Evolutionary conservation across 2,888 invertebrate genomes (phyloP).

Genomic region (Leptopterna dolabrata): DNA sequence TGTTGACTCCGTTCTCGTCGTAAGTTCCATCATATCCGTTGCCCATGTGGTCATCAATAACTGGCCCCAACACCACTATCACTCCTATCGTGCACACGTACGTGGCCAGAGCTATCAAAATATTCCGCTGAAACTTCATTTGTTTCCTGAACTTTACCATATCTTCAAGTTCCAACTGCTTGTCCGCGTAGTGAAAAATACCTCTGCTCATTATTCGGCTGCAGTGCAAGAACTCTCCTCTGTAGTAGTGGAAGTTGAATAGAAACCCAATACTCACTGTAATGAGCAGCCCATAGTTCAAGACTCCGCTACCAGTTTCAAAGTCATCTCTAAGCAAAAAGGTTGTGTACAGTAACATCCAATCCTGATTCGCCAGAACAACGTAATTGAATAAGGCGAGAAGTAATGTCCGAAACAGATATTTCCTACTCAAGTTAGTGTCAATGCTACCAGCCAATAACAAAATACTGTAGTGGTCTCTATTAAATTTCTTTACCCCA

Average conservation of each 20-base stretch:
- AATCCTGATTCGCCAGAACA: background rate
- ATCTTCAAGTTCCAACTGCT: background rate
- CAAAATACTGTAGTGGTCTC: constrained; percentile 17
- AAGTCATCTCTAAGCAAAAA: constrained; percentile 18
- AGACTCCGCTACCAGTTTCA: background rate
- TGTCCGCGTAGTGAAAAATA: background rate
- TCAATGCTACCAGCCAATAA: background rate
- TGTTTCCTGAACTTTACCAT: background rate
- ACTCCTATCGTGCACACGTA: constrained; percentile 13
- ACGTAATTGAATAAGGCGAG: background rate
- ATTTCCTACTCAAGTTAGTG: background rate
- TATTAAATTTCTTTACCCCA: background rate
- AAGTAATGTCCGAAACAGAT: background rate
- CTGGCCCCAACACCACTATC: background rate
- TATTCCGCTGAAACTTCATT: background rate
- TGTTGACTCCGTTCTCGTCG: constrained; percentile 31
- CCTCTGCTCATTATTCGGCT: background rate
- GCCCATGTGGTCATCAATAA: background rate
- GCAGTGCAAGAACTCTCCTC: background rate
- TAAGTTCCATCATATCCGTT: background rate
- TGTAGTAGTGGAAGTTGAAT: background rate
- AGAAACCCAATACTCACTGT: background rate
- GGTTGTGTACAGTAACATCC: background rate
- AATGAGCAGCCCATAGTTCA: background rate
- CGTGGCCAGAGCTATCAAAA: background rate